Conservation (phyloP, 1,140 invertebrate genomes). For the Tetramorium alpestre region DNA sequence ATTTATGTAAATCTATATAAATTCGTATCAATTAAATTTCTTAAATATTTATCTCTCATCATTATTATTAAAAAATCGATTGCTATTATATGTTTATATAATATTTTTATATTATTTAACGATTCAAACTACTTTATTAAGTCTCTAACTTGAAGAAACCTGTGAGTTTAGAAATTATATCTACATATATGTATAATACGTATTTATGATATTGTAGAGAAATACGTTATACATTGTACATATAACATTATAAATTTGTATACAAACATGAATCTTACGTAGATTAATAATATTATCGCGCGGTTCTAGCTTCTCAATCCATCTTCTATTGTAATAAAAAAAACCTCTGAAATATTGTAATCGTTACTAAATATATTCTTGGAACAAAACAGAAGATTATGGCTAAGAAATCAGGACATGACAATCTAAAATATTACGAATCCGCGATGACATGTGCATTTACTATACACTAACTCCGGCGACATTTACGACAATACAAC, state of each 20-base stretch:
- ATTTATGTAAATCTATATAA: neutral
- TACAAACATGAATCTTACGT: neutral
- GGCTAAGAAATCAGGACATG: neutral
- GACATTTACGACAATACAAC: slow-evolving; percentile 65
- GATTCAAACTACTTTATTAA: neutral
- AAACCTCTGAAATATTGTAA: neutral
- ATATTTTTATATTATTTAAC: neutral
- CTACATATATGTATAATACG: neutral
- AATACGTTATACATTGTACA: neutral
- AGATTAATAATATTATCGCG: neutral
- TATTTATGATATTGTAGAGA: neutral
- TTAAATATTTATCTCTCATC: neutral
- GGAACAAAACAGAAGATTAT: neutral
- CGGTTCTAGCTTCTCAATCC: neutral
- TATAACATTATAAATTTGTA: neutral
- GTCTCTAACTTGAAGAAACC: neutral
- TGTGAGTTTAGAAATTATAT: neutral
- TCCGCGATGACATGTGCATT: slow-evolving; percentile 36
- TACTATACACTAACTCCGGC: slow-evolving; percentile 1
- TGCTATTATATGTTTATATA: too few species aligned
- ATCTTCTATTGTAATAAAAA: neutral
- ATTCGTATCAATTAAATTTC: neutral
- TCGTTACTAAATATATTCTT: neutral
- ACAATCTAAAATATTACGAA: slow-evolving; percentile 18
- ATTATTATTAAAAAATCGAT: neutral